These are phyloP conservation scores for Philereme vetulata DNA, from an alignment of 2,888 invertebrate species.

Conservation along the genomic window DNA sequence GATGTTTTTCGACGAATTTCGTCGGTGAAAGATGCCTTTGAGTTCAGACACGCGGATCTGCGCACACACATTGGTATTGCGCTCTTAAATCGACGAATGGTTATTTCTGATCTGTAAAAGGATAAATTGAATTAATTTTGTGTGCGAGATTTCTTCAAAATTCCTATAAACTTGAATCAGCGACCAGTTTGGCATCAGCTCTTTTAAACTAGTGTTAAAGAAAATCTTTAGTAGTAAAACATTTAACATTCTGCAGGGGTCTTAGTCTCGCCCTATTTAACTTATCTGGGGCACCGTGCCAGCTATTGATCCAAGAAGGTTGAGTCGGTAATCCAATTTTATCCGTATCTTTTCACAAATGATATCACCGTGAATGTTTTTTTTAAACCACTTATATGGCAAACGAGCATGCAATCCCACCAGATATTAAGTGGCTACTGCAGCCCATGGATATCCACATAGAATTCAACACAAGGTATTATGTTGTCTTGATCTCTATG, in stretches of 20 bases:
- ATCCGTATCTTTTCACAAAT: not conserved
- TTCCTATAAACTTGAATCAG: too few species aligned
- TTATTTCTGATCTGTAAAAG: slow-evolving; percentile 2
- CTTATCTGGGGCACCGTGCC: not conserved
- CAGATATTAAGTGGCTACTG: too few species aligned
- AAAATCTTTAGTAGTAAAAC: not conserved
- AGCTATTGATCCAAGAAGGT: not conserved
- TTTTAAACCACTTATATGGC: too few species aligned
- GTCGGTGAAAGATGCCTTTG: slow-evolving; percentile 24
- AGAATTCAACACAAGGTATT: too few species aligned
- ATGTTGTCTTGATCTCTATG: too few species aligned
- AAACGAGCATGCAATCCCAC: too few species aligned
- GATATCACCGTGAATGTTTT: not conserved
- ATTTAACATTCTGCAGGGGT: not conserved
- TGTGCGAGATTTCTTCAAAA: not conserved
- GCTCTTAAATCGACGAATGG: not conserved
- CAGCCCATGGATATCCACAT: too few species aligned
- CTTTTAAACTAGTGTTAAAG: too few species aligned
- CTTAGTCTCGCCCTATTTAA: not conserved
- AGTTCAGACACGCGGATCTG: not conserved
- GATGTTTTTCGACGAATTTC: slow-evolving; percentile 53
- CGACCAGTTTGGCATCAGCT: too few species aligned
- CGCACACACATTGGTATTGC: slow-evolving; percentile 7
- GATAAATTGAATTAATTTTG: slow-evolving; percentile 13
- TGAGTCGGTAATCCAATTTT: not conserved